These are phyloP conservation scores for Rostratula benghalensis DNA, from an alignment of 2,113 vertebrate genomes.

Conservation along the genomic window DNA sequence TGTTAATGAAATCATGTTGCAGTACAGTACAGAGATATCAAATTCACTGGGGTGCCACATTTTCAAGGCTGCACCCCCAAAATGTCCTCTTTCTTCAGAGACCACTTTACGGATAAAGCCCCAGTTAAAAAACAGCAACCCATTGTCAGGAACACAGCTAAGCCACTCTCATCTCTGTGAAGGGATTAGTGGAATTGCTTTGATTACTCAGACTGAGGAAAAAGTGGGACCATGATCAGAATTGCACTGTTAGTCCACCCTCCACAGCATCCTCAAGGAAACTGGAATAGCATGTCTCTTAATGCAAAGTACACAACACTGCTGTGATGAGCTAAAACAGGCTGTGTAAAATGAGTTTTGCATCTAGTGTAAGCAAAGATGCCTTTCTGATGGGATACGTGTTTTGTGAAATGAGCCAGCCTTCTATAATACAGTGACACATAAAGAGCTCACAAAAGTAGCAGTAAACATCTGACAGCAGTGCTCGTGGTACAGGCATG, in stretches of 20 bases:
- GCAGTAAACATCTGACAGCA: neutral
- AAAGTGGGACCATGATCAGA: neutral
- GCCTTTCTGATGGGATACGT: neutral
- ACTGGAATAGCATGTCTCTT: neutral
- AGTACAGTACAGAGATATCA: neutral
- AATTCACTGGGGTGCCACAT: neutral
- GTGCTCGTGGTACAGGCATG: neutral
- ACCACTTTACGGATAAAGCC: neutral
- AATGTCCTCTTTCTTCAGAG: neutral
- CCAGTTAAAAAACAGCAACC: neutral
- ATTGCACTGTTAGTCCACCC: neutral
- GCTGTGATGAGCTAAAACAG: neutral
- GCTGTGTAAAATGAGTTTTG: neutral
- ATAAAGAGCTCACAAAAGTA: neutral
- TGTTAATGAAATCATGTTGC: neutral
- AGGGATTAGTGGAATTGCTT: constrained; percentile 46
- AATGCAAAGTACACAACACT: neutral
- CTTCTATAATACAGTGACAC: neutral
- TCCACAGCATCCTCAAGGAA: constrained; percentile 28
- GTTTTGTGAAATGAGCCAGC: neutral
- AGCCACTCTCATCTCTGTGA: neutral
- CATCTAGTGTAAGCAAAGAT: neutral
- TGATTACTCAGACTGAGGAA: constrained; percentile 35
- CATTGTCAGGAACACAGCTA: constrained; percentile 3
- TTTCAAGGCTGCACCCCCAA: neutral